A percentile compares a stretch with the other conserved stretches of the same genome.
phyloP scores from a whole-genome alignment of 2,888 invertebrate species.

The Bombyx huttoni region DNA sequence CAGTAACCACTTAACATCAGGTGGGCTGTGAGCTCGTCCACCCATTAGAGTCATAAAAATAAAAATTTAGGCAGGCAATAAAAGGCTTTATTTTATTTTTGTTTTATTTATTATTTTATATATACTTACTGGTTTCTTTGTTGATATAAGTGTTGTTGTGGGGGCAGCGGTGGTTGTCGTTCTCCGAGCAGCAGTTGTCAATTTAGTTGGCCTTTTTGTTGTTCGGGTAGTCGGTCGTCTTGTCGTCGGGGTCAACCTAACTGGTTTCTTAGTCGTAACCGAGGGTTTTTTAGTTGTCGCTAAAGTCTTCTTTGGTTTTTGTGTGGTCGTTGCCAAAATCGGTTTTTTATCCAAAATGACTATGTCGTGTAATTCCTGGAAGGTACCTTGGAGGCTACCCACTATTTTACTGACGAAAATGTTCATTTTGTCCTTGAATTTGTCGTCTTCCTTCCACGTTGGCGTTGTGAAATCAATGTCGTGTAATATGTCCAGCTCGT shows the following conservation, averaged over 20 bases:
- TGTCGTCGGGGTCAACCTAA: constrained; percentile 44
- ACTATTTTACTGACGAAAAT: constrained; percentile 87
- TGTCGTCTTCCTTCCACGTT: constrained; percentile 81
- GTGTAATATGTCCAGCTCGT: constrained; percentile 57
- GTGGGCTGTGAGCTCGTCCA: no score
- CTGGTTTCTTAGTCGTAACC: constrained; percentile 57
- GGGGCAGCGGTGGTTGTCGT: constrained; percentile 32
- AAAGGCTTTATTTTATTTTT: no score
- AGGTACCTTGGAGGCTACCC: constrained; percentile 85
- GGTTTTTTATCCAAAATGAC: constrained; percentile 70
- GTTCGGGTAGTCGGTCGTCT: constrained; percentile 51
- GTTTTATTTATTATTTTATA: no score
- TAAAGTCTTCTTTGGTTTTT: constrained; percentile 45
- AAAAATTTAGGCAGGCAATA: no score
- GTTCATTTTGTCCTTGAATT: constrained; percentile 84
- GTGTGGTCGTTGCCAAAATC: constrained; percentile 51
- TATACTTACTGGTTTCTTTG: constrained; percentile 48
- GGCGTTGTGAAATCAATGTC: constrained; percentile 83
- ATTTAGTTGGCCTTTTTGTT: constrained; percentile 49
- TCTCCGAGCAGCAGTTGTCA: constrained; percentile 33
- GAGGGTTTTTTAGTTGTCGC: constrained; percentile 53
- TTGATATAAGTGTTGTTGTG: constrained; percentile 27
- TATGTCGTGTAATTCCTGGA: constrained; percentile 84
- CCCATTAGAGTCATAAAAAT: no score
- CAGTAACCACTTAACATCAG: no score